A percentile compares a stretch with the other conserved stretches of the same genome.
These are phyloP conservation scores for Episyrphus balteatus DNA, from an alignment of 1,140 invertebrate species.

Conservation along the genomic window DNA sequence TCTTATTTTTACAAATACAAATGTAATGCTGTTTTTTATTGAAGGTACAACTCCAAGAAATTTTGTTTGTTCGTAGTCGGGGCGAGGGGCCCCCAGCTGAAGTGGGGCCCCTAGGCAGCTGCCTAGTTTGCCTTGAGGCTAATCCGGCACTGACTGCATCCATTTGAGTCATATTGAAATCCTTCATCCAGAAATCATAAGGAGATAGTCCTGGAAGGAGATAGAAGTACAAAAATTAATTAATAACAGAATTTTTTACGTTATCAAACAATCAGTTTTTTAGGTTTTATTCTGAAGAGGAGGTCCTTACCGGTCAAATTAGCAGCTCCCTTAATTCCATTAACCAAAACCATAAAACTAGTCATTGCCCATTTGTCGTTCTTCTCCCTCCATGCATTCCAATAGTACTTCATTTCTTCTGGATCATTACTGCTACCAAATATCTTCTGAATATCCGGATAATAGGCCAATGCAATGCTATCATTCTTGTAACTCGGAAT, in stretches of 20 bases:
- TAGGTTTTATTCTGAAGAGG: not conserved
- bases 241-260: not conserved
- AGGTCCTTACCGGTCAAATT: not conserved
- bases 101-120: no score
- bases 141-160: constrained; percentile 40
- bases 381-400: constrained; percentile 30
- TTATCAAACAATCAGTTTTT: not conserved
- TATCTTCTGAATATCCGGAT: constrained; percentile 30
- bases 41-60: no score
- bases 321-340: not conserved
- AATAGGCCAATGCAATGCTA: constrained; percentile 15
- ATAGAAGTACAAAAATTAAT: constrained; percentile 6
- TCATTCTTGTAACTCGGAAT: no score
- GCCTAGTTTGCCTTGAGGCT: no score
- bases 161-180: constrained; percentile 11
- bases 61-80: no score
- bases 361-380: constrained; percentile 28
- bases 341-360: constrained; percentile 15
- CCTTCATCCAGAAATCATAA: constrained; percentile 17
- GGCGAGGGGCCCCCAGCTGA: no score
- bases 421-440: constrained; percentile 22
- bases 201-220: constrained; percentile 24
- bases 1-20: no score
- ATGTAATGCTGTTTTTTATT: no score
- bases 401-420: constrained; percentile 30